Conservation (phyloP, 2,113 vertebrate species). For the Leptocoma aspasia region DNA sequence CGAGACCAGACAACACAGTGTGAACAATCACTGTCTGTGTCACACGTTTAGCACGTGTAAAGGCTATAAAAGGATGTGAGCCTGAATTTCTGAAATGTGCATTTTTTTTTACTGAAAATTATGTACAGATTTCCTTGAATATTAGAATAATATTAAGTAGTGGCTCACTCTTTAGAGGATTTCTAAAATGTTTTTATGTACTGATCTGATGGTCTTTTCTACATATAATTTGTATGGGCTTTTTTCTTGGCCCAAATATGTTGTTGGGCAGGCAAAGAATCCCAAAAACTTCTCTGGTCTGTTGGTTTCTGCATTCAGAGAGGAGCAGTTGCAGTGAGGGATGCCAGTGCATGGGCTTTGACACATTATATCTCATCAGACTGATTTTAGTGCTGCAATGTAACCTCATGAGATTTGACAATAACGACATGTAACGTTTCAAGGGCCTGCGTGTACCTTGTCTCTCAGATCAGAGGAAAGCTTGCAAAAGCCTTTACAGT, state of each 20-base stretch:
- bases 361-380: neutral
- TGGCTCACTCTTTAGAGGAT: neutral
- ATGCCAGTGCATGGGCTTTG: neutral
- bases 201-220: neutral
- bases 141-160: neutral
- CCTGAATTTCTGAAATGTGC: neutral
- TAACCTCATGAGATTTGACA: neutral
- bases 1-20: neutral
- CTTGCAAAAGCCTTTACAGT: neutral
- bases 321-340: neutral
- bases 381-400: neutral
- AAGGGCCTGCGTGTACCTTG: neutral
- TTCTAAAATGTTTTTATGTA: neutral
- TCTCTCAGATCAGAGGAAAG: neutral
- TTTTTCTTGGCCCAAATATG: neutral
- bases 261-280: neutral
- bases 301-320: neutral
- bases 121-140: neutral
- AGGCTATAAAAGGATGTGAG: neutral
- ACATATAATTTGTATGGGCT: neutral
- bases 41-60: fast-evolving
- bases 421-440: neutral
- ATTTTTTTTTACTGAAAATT: neutral
- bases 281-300: neutral
- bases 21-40: neutral